Base-by-base conservation (phyloP, 2,113 vertebrate genomes). In the Phrynosoma blainvillii region DNA sequence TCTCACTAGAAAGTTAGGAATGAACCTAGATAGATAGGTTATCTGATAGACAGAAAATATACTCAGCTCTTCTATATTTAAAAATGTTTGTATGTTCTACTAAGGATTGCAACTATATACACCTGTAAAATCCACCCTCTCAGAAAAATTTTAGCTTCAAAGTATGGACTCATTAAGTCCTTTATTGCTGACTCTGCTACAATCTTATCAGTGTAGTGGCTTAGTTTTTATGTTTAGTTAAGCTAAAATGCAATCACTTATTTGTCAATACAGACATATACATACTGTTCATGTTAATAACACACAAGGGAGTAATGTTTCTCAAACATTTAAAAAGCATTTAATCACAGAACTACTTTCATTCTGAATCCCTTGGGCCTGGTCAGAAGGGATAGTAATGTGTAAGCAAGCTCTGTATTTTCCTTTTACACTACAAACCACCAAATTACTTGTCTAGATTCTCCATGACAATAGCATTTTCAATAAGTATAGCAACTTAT, bases 141-240 rank as follows among this genome's bases (percentile, higher is more conserved):
- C 3, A 42, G 42, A 42, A 9, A 59, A 74, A 32, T 77, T 7
- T 77, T n/a, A 66, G 16, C 70, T 73, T 56, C 47, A 84, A 56
- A 56, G 68, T 18, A 36, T 25, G 12, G 21, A 40, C 12, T 14
- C 32, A 82, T 82, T 82, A 82, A 66, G 21, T 32, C 20, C 18
- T 71, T 83, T 42, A 87, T 6, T 74, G 16, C 68, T 2, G 2
- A 59, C 25, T 59, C 11, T 14, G 59, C 32, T 79, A 66, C 12
- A 59, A 12, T 81, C n/a, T 87, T 42, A 59, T 59, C 32, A 65
- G 18, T 42, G 14, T 14, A 25, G 42, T 42, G 8, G 71, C 32
- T 73, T 25, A 59, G 32, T 56, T 71, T 81, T 81, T 25, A 87
- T 62, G 52, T 23, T n/a, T 87, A 62, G n/a, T 87, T 42, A 81